Evolutionary conservation across 2,113 vertebrate species (phyloP), one percentile per base, ranked within the genome.

Genomic region (Anguilla japonica): DNA sequence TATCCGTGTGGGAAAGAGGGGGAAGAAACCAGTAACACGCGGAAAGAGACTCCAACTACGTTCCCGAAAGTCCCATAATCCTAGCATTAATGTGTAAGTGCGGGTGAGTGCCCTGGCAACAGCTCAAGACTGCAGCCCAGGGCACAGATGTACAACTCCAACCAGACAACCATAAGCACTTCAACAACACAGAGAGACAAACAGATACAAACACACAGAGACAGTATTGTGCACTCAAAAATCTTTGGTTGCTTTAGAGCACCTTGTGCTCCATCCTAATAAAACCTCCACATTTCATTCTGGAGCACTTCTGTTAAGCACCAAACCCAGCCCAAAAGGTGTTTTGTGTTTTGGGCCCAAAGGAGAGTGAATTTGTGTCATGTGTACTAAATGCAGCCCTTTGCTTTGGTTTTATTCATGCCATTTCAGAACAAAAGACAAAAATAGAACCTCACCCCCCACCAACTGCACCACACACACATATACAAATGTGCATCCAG

Each of bases 1-100:
- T 84, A 89, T 86, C 88, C 50, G 79, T 89, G 87, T 88, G 87
- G 50, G 87, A 88, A 89, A 84, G 57, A 83, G 71, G 85, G 18
- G 34, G 34, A 85, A 2, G 56, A 43, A 53, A 41, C 40, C n/a
- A 34, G 79, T 40, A 50, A 84, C 81, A 46, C 14, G 41, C 3
- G 80, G 57, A 41, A 81, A 39, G 53, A 79, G 8, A 41, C 43
- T 40, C 22, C 1, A 60, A 67, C 16, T 20, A 71, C 26, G 63
- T 71, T 71, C 63, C 63, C 26, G 20, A 71, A 71, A 9, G 71
- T 75, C 71, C 71, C n/a, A 13, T 75, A 75, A 75, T 75, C n/a
- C 26, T 6, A 75, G 71, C 71, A n/a, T 34, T 75, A 75, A 75
- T 75, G 5, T 34, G 29, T 75, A 26, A 75, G 71, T 29, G 71